Base-by-base conservation (phyloP, 2,888 invertebrate genomes). In the Lasioglossum marginatum region DNA sequence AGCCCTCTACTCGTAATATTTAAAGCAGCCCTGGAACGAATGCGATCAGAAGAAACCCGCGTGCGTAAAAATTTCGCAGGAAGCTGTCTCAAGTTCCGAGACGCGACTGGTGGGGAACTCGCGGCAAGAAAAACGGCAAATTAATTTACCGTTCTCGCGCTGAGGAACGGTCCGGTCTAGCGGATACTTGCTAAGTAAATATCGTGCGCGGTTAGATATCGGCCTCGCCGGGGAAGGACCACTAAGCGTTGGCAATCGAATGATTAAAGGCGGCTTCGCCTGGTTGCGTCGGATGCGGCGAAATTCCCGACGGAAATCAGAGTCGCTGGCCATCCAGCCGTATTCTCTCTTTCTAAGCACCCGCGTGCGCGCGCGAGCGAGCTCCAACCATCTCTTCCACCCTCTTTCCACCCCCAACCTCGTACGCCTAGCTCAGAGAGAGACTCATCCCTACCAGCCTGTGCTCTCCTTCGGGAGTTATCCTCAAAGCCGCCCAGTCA, bases 281-380 rank as follows among this genome's bases (percentile, higher is more conserved):
- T 82, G 87, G 89, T 79, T 85, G 85, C 81, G 68, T 48, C 89
- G 89, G 83, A 85, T 89, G 87, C 88, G 85, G 85, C 88, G 88
- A 91, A 89, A 92, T 84, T 88, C 92, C 90, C 91, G 91, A 85
- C 91, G 91, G 91, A 90, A 91, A 91, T 91, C 91, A 90, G 86
- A 90, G 83, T 90, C 87, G 89, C 81, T 85, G 88, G 81, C 88
- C 92, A 87, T 89, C 90, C 88, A 84, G 92, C 92, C 93, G 93
- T 93, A 91, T 91, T 89, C 93, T 92, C 92, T 92, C 91, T 89
- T 89, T 91, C 88, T 86, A 89, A 83, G 85, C 85, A 81, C 70
- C 87, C 75, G 31, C 14, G 60, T 31, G 60, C 27, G 27, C 31
- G 14, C 31, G 31, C 60, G 14, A 27, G n/a, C n/a, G 6, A 37